Evolutionary conservation across 2,113 vertebrate species (phyloP), one percentile per base, ranked within the genome.

Genomic region (Platanista minor): DNA sequence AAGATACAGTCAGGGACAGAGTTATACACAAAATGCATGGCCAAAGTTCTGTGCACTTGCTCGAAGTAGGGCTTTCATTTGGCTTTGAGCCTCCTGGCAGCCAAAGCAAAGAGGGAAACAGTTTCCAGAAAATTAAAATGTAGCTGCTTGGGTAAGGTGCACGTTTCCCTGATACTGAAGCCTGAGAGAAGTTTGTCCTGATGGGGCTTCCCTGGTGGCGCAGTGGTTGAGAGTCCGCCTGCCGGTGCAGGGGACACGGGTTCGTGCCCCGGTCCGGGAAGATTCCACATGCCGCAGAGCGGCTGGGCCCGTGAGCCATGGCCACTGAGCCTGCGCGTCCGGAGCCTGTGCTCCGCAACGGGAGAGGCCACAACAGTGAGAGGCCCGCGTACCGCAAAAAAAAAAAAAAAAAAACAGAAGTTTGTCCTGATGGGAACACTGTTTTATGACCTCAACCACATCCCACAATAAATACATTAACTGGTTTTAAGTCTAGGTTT

Each of bases 41-140:
- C 6, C 39, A 3, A 91, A 43, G 13, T 87, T 74, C 39, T 46
- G 20, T 17, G 7, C 20, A 39, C 6, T 29, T 80, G 29, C 36
- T 69, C 8, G 4, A 36, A 46, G 25, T 11, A 6, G 39, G 18
- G 14, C 1, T 67, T 66, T 46, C 18, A 15, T 80, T 85, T 92
- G 80, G n/a, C 82, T 93, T 31, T 87, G 96, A 95, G 86, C 62
- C 96, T 91, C 96, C 95, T 91, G 57, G 49, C 59, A 91, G 82
- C 86, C 95, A 96, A 71, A 66, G 90, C 86, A 91, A 89, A 83
- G 52, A 93, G 31, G 85, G 27, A 91, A 86, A 93, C 6, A 3
- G 2, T 81, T 89, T 86, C 71, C n/a, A 88, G 39, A 92, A 97
- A 83, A 88, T n/a, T 36, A 31, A 64, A 87, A 77, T 33, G 27